Evolutionary conservation across 2,888 invertebrate species (phyloP), one percentile per base, ranked within the genome.

Genomic region (Adineta ricciae): DNA sequence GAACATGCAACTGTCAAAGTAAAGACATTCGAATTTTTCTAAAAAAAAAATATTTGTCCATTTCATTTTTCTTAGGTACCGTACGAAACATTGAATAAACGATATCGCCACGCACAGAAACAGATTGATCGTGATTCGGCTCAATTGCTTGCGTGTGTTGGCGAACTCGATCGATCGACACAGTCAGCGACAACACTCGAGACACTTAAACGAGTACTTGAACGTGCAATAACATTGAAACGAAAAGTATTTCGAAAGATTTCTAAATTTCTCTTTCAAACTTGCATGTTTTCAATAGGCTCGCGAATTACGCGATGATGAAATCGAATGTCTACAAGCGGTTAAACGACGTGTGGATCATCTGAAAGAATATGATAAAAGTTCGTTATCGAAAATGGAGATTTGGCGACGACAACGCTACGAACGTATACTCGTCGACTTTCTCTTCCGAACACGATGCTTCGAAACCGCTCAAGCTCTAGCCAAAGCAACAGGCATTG

Each of bases 51-150:
- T n/a, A n/a, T n/a, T n/a, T 46, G 5, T 8, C 46, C 11, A 46
- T 11, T 46, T 8, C 46, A 46, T 46, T 46, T 11, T 46, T 19
- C 3, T 24, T 41, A 78, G 78, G 96, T 98, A 87, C 98, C 98
- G 2, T 99, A 98, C 89, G 99, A 99, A 91, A 93, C 98, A 83
- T 92, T 99, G 87, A 99, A 99, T 91, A 98, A 98, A 91, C 95
- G 95, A 88, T 99, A 97, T 90, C 94, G 98, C 85, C 93, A 94
- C 83, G 95, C 97, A 3, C 98, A 99, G 91, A 96, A 97, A 88
- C 94, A 94, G 21, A 91, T 99, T 86, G 98, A 98, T 89, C 93
- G 97, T 86, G 97, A 91, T 86, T 88, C 89, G 0, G 94, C 96
- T 2, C 95, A 96, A 89, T 94, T 97, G 4, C 94, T 95, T 87